Evolutionary conservation across 2,888 invertebrate genomes (phyloP).

Genomic region (Temnothorax unifasciatus): DNA sequence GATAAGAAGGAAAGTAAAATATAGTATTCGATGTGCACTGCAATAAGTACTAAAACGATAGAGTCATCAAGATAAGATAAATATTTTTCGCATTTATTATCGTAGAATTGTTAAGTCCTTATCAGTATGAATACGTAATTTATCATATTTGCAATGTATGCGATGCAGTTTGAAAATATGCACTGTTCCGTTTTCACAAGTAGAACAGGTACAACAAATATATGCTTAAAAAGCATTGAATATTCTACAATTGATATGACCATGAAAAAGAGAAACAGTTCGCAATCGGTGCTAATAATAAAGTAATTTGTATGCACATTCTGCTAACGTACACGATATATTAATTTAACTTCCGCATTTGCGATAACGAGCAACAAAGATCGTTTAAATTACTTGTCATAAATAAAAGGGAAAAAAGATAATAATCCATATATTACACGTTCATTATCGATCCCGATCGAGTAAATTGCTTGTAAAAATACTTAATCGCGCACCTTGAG

Average conservation of each 20-base stretch:
- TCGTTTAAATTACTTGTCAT: neutral
- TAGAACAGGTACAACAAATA: conserved; percentile 24
- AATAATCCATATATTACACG: neutral
- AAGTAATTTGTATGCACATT: conserved; percentile 18
- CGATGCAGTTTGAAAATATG: conserved; percentile 29
- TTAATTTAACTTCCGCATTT: neutral
- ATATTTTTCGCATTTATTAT: conserved; percentile 48
- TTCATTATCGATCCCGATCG: neutral
- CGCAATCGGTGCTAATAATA: neutral
- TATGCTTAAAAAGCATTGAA: conserved; percentile 27
- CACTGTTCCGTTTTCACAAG: conserved; percentile 23
- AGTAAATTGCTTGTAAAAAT: neutral
- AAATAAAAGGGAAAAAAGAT: neutral
- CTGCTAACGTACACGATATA: conserved; percentile 2
- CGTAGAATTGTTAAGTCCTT: conserved; percentile 27
- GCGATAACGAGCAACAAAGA: neutral
- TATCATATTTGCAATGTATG: conserved; percentile 3
- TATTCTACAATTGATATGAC: conserved; percentile 9
- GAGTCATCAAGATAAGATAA: conserved; percentile 53
- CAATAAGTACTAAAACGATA: neutral
- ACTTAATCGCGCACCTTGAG: neutral
- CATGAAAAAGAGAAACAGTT: neutral
- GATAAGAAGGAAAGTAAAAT: neutral
- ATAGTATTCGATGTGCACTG: neutral
- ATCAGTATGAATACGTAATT: conserved; percentile 53